Conservation (phyloP, 35 echinoderm and acorn worm species). For the Ophiothrix spiculata region DNA sequence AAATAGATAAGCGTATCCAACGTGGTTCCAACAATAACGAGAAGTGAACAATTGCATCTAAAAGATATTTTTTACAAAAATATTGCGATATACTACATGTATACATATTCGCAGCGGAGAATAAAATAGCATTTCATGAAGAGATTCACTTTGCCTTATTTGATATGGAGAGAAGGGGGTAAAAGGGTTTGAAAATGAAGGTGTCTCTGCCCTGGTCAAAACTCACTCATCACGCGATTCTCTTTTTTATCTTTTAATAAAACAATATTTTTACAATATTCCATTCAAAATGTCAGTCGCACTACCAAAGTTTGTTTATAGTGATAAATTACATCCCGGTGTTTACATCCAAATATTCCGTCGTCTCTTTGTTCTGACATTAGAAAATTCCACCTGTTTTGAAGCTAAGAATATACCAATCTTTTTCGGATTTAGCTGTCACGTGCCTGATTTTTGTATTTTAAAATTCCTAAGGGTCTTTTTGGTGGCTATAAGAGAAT, state of each 20-base stretch:
- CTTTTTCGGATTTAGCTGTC: background rate
- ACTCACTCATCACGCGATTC: background rate
- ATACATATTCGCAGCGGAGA: no score
- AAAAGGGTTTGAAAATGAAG: no score
- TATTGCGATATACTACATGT: no score
- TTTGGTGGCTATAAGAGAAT: background rate
- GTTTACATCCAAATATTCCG: background rate
- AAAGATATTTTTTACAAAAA: no score
- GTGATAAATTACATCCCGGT: constrained; percentile 1
- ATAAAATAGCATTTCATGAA: no score
- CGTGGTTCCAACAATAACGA: no score
- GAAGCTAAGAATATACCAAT: background rate
- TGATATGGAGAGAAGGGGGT: no score
- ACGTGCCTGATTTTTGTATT: background rate
- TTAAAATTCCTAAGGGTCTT: background rate
- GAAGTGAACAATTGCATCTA: no score
- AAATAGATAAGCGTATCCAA: no score
- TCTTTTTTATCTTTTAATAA: background rate
- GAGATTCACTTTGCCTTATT: no score
- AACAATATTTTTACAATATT: background rate
- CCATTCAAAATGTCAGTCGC: background rate
- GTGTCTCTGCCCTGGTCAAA: background rate
- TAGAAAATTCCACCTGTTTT: background rate
- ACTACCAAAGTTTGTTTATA: background rate
- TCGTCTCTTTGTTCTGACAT: background rate